phyloP scores from a whole-genome alignment of 2,888 invertebrate genomes.

The Imbricaverruca yamaguchii region DNA sequence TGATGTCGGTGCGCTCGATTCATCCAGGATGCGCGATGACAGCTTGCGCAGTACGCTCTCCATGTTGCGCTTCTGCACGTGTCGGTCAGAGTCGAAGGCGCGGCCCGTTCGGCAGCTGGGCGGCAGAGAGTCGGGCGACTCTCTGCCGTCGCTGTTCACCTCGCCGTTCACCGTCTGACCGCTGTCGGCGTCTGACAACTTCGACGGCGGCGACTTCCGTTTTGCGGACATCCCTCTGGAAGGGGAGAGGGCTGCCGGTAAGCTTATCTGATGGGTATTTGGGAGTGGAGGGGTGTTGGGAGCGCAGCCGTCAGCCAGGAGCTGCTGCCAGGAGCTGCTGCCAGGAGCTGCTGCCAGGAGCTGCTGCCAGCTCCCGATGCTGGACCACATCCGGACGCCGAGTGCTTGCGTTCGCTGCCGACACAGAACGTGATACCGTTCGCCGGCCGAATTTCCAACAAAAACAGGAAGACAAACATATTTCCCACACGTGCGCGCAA shows the following conservation, averaged over 20 bases:
- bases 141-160: not conserved
- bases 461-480: conserved; percentile 10
- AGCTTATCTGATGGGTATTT: not conserved
- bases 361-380: too few species aligned
- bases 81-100: not conserved
- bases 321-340: too few species aligned
- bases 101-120: not conserved
- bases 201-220: conserved; percentile 16
- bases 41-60: conserved; percentile 3
- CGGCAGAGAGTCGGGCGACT: not conserved
- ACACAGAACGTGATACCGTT: not conserved
- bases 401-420: too few species aligned
- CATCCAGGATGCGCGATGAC: not conserved
- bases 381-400: too few species aligned
- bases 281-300: not conserved
- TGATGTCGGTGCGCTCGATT: not conserved
- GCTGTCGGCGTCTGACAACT: not conserved
- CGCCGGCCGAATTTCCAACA: not conserved
- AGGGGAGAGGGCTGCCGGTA: not conserved
- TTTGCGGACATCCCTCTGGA: conserved; percentile 6
- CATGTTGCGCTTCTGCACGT: not conserved
- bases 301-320: too few species aligned
- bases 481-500: not conserved
- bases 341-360: too few species aligned
- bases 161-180: not conserved